Percentiles rank a stretch among this genome's conserved stretches.
These are phyloP conservation scores for Daubentonia madagascariensis DNA, from an alignment of 2,113 vertebrate species.

Conservation along the genomic window DNA sequence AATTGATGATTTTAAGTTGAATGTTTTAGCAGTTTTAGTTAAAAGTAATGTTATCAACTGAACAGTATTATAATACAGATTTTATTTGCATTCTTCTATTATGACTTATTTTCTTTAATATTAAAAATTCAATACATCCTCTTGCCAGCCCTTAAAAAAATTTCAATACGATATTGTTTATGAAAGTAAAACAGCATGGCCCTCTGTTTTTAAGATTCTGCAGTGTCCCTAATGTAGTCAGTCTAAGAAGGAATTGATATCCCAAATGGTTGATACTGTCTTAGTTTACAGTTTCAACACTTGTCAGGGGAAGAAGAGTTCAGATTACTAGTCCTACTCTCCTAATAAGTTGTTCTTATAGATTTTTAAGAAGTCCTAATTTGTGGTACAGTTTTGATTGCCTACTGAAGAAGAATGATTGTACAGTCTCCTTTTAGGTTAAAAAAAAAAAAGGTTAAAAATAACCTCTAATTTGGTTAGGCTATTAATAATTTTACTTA, in stretches of 20 bases:
- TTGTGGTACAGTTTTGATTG: constrained; percentile 17
- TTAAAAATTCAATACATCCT: neutral
- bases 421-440: neutral
- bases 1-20: constrained; percentile 19
- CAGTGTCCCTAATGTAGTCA: neutral
- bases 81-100: constrained; percentile 3
- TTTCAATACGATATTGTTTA: neutral
- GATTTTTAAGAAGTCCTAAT: neutral
- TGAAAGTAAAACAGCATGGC: constrained; percentile 21
- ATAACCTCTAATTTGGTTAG: neutral
- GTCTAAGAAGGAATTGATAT: neutral
- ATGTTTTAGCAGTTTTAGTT: neutral
- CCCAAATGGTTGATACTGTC: neutral
- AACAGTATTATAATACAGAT: neutral
- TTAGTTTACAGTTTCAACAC: neutral
- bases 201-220: constrained; percentile 10
- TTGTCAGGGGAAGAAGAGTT: neutral
- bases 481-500: neutral
- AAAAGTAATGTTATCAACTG: neutral
- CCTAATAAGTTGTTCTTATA: neutral
- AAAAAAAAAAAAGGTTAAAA: neutral
- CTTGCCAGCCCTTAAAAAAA: neutral
- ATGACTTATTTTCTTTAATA: neutral
- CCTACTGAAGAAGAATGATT: neutral
- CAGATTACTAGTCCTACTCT: neutral